Conservation (phyloP, 2,888 invertebrate species). For the Exocentrus adspersus region DNA sequence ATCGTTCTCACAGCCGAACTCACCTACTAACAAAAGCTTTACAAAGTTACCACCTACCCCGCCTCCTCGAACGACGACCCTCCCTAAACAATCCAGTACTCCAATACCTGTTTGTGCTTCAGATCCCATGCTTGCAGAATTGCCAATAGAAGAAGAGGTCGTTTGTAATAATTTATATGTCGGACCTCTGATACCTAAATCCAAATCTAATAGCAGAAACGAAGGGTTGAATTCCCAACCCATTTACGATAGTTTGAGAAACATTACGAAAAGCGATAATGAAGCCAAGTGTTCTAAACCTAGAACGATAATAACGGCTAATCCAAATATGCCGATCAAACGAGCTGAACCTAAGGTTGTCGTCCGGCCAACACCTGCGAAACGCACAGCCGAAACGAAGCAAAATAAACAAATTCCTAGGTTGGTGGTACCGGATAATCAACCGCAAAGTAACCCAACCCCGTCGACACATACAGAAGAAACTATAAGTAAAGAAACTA, state of each 20-base stretch:
- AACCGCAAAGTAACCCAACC: conserved; percentile 39
- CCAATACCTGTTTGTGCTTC: conserved; percentile 59
- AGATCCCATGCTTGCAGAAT: conserved; percentile 65
- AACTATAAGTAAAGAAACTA: conserved; percentile 10
- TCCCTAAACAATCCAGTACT: conserved; percentile 67
- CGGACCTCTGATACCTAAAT: conserved; percentile 66
- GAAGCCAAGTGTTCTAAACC: conserved; percentile 25
- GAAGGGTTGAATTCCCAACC: conserved; percentile 53
- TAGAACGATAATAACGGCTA: conserved; percentile 67
- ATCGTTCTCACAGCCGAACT: conserved; percentile 55
- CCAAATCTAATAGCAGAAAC: conserved; percentile 39
- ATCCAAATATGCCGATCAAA: conserved; percentile 61
- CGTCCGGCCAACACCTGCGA: conserved; percentile 68
- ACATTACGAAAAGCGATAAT: conserved; percentile 7
- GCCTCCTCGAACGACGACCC: conserved; percentile 77
- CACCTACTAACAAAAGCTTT: conserved; percentile 52
- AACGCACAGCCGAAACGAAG: conserved; percentile 52
- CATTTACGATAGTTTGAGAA: conserved; percentile 55
- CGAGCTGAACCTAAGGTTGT: conserved; percentile 70
- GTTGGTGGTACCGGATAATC: conserved; percentile 62
- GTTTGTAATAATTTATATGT: conserved; percentile 67
- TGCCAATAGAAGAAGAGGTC: conserved; percentile 65
- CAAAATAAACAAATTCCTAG: conserved; percentile 63
- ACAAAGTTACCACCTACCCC: conserved; percentile 73
- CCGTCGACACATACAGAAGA: background rate